Percentiles rank a stretch among this genome's conserved stretches.
These are phyloP conservation scores for Melipona bicolor DNA, from an alignment of 2,888 invertebrate species.

Conservation along the genomic window DNA sequence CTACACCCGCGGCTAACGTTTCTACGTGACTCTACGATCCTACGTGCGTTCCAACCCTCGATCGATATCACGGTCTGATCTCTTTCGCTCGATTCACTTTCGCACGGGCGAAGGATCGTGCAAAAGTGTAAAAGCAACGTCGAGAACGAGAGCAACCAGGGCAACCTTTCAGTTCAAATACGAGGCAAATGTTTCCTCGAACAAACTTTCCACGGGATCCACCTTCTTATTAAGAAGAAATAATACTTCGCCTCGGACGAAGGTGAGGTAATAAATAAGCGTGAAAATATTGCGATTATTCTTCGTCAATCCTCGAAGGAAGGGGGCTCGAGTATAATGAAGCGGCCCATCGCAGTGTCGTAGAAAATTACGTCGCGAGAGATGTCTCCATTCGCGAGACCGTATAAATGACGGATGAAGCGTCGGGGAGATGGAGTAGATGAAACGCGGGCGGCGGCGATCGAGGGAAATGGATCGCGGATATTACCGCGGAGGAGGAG, in stretches of 20 bases:
- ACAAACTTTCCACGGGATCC: too few species aligned
- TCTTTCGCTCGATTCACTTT: neutral
- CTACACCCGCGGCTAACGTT: neutral
- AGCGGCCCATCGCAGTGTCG: neutral
- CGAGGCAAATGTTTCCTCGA: too few species aligned
- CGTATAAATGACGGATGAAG: conserved; percentile 44
- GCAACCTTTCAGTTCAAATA: too few species aligned
- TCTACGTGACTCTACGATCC: neutral
- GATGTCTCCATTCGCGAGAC: neutral
- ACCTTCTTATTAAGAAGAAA: too few species aligned
- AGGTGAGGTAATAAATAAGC: too few species aligned
- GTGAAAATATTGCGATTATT: too few species aligned
- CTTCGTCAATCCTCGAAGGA: too few species aligned
- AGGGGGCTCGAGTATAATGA: neutral
- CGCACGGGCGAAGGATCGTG: too few species aligned
- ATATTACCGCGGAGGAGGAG: neutral
- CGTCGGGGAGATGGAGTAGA: neutral
- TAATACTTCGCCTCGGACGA: too few species aligned
- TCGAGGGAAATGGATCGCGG: conserved; percentile 21
- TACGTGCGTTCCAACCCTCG: neutral
- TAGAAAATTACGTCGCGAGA: neutral
- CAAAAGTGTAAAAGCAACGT: too few species aligned
- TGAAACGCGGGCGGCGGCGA: neutral
- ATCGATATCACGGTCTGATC: neutral
- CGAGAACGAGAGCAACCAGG: too few species aligned